These are phyloP conservation scores for Rhabdornis inornatus DNA, from an alignment of 2,113 vertebrate genomes.

Conservation along the genomic window DNA sequence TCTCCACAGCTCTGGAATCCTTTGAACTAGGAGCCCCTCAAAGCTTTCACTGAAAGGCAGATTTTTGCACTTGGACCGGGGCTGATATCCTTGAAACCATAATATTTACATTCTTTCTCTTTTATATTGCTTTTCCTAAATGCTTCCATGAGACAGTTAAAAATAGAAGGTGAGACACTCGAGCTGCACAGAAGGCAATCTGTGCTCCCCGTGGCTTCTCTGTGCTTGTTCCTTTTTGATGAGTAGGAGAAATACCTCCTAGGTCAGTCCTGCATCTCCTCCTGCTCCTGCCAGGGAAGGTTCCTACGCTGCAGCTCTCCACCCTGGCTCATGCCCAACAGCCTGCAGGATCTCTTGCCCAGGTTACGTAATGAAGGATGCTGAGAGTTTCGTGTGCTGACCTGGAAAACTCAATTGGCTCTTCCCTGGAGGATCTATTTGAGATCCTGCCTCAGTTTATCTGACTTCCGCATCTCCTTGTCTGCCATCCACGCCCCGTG, in stretches of 20 bases:
- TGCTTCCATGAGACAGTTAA: neutral
- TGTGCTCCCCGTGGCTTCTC: neutral
- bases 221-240: neutral
- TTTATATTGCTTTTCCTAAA: slow-evolving; percentile 17
- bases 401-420: neutral
- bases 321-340: neutral
- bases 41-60: neutral
- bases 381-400: neutral
- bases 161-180: slow-evolving; percentile 5
- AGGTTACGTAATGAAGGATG: neutral
- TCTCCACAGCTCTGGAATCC: neutral
- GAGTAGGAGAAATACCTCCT: neutral
- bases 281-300: neutral
- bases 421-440: neutral
- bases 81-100: slow-evolving; percentile 20
- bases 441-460: neutral
- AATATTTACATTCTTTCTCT: slow-evolving; percentile 57
- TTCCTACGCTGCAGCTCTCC: neutral
- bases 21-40: slow-evolving; percentile 36
- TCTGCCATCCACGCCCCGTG: neutral
- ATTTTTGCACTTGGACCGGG: neutral
- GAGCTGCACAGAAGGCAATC: neutral
- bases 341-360: neutral
- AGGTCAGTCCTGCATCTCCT: neutral
- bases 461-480: neutral